A percentile compares a stretch with the other conserved stretches of the same genome.
These are phyloP conservation scores for Achatina immaculata DNA, from an alignment of 1,140 invertebrate genomes.

Conservation along the genomic window DNA sequence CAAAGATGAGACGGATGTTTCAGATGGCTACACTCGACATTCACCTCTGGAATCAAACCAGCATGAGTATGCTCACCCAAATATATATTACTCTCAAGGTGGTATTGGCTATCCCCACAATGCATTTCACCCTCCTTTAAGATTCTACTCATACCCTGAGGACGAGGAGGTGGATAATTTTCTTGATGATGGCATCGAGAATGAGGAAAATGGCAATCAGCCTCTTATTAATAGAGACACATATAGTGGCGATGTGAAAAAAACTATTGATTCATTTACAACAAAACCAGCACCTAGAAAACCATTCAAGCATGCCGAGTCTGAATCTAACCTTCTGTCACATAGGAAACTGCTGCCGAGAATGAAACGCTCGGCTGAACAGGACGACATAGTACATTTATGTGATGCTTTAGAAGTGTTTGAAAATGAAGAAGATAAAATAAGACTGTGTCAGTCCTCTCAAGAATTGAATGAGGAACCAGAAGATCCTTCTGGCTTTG, in stretches of 20 bases:
- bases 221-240: neutral
- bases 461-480: neutral
- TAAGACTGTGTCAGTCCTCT: conserved; percentile 22
- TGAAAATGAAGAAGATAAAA: conserved; percentile 43
- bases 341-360: conserved; percentile 31
- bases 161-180: neutral
- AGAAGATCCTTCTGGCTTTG: neutral
- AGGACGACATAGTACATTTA: conserved; percentile 51
- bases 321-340: conserved; percentile 45
- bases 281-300: conserved; percentile 26
- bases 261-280: neutral
- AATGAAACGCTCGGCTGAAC: conserved; percentile 54
- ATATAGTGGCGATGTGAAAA: conserved; percentile 14
- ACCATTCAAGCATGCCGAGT: conserved; percentile 48
- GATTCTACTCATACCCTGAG: conserved; percentile 24
- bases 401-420: conserved; percentile 50
- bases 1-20: neutral
- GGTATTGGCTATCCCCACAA: conserved; percentile 59
- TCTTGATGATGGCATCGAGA: neutral
- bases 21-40: conserved; percentile 38
- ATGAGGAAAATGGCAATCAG: neutral
- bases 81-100: conserved; percentile 54
- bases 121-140: conserved; percentile 49
- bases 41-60: conserved; percentile 56
- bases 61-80: conserved; percentile 54